phyloP scores from a whole-genome alignment of 37 sponge, comb jelly and placozoan species.

The Beroe ovata region DNA sequence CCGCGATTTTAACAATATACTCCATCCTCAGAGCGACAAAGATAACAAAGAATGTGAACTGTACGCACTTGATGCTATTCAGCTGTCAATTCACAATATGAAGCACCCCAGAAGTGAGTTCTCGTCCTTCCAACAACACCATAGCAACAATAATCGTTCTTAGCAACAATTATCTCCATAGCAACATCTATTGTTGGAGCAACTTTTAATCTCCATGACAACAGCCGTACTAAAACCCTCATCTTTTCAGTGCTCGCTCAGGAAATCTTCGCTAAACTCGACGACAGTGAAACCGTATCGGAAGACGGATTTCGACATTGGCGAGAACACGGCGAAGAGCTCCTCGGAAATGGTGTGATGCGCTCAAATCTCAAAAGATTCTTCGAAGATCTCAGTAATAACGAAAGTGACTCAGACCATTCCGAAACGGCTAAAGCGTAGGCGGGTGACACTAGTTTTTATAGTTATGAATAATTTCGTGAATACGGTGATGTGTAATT shows the following conservation, averaged over 20 bases:
- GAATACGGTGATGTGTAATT: not conserved
- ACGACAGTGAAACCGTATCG: slow-evolving; percentile 19
- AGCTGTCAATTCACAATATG: slow-evolving; percentile 1
- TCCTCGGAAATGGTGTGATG: slow-evolving; percentile 23
- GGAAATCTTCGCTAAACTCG: not conserved
- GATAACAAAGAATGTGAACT: not conserved
- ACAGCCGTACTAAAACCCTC: too few relatives aligned
- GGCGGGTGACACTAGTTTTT: slow-evolving; percentile 10
- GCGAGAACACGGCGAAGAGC: slow-evolving; percentile 32
- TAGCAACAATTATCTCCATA: too few relatives aligned
- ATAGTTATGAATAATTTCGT: not conserved
- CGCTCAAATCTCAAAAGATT: slow-evolving; percentile 30
- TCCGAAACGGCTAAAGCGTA: not conserved
- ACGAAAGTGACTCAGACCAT: not conserved
- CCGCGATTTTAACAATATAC: too few relatives aligned
- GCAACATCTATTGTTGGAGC: too few relatives aligned
- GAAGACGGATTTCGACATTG: slow-evolving; percentile 39
- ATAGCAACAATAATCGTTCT: not conserved
- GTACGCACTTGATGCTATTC: slow-evolving; percentile 17
- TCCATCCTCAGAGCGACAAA: not conserved
- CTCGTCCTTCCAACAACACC: too few relatives aligned
- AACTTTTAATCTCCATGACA: too few relatives aligned
- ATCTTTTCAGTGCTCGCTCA: not conserved
- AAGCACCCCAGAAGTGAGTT: slow-evolving; percentile 10
- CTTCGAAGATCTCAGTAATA: slow-evolving; percentile 19